phyloP scores from a whole-genome alignment of 2,113 vertebrate species.

The Ptyas mucosa region DNA sequence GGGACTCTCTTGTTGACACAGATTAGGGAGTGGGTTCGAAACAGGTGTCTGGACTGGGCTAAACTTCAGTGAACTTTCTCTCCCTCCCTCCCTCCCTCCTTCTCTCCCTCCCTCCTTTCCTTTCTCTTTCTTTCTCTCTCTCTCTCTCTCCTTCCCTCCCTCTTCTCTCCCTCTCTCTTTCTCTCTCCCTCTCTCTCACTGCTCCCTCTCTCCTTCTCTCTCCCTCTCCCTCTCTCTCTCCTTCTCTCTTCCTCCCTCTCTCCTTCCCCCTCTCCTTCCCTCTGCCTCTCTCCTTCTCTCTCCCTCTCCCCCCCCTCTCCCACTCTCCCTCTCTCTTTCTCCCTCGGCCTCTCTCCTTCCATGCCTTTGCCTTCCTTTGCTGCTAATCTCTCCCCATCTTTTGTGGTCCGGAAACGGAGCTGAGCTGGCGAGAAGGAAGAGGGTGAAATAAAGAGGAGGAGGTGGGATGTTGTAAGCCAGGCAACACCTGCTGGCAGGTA shows the following conservation, averaged over 20 bases:
- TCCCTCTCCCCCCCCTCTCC: background rate
- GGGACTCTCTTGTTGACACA: background rate
- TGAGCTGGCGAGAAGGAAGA: background rate
- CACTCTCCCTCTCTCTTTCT: background rate
- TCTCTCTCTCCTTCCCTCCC: fast-evolving
- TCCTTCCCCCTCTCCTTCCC: too few relatives aligned
- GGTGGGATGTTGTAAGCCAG: background rate
- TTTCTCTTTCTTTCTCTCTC: too few relatives aligned
- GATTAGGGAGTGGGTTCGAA: background rate
- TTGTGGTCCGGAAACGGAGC: background rate
- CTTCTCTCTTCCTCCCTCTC: too few relatives aligned
- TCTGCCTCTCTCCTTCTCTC: too few relatives aligned
- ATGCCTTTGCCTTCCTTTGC: background rate
- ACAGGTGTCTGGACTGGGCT: background rate
- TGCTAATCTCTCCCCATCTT: background rate
- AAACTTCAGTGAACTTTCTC: background rate
- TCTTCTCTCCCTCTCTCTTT: too few relatives aligned
- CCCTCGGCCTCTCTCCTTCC: background rate
- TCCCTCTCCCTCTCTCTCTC: background rate
- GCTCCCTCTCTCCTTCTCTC: too few relatives aligned
- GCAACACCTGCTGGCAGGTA: slow-evolving; percentile 18
- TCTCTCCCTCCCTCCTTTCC: too few relatives aligned
- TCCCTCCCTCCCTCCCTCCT: too few relatives aligned
- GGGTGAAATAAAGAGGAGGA: background rate
- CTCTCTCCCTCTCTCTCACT: too few relatives aligned